Evolutionary conservation across 2,888 invertebrate genomes (phyloP), one percentile per base, ranked within the genome.

Genomic region (Drosophila anomelani): DNA sequence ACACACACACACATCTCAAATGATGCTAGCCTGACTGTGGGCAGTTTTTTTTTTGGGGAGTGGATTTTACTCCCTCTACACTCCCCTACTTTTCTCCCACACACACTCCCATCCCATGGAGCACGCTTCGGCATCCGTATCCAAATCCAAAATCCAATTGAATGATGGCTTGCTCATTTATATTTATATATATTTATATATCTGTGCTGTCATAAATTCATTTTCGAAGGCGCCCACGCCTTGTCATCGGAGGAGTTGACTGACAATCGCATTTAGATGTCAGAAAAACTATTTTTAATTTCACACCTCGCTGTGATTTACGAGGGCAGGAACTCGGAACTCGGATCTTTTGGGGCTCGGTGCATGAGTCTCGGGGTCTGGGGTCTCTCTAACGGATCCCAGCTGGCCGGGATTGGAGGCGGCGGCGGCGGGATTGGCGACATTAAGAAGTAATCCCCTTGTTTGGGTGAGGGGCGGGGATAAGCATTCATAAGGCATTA

Each of bases 281-380:
- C 81, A 68, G 49, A 72, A 56, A 68, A 79, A 66, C 85, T 84
- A 88, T 84, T 85, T 82, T 77, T 77, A 85, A 76, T 72, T 75
- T 66, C 64, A 63, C 72, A 71, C 38, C 67, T 72, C 53, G 51
- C 47, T 15, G 72, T 83, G 78, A 83, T 82, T 80, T 76, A 85
- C 70, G 75, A 55, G 62, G 46, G 39, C 66, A 13, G 34, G 36
- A 36, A 46, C 29, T 26, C 38, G 26, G 36, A 36, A 13, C 57
- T 47, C 4, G 12, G 29, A 17, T n/a, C 12, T 17, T 2, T n/a
- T 47, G 34, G 57, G 44, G 44, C 20, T 23, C 46, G 20, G 13
- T 5, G 9, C 56, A 44, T 7, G 47, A 29, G 17, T 23, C 7
- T 26, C 4, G 10, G 26, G 26, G n/a, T 47, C 23, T 12, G 38